These are phyloP conservation scores for Meteorus cinctellus DNA, from an alignment of 2,888 invertebrate species.

Conservation along the genomic window DNA sequence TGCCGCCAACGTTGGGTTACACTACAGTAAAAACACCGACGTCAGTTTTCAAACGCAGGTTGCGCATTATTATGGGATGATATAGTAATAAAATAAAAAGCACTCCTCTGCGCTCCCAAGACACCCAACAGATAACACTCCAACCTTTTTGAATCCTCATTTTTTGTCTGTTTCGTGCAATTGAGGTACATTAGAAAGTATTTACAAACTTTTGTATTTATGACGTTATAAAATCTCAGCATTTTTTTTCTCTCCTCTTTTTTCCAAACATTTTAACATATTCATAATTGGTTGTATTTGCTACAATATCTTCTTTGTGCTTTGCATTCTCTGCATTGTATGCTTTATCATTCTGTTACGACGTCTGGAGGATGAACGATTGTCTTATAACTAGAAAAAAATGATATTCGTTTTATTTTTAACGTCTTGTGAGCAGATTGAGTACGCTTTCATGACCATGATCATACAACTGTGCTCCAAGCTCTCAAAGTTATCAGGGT, in stretches of 20 bases:
- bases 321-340: too few relatives aligned
- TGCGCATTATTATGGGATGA: conserved; percentile 64
- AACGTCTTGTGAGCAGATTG: too few relatives aligned
- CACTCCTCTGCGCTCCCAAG: conserved; percentile 47
- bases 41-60: conserved; percentile 60
- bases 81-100: conserved; percentile 69
- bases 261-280: not conserved
- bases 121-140: conserved; percentile 36
- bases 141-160: conserved; percentile 43
- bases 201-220: conserved; percentile 28
- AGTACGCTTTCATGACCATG: too few relatives aligned
- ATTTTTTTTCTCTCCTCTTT: not conserved
- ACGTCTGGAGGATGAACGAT: too few relatives aligned
- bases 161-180: conserved; percentile 17
- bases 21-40: conserved; percentile 71
- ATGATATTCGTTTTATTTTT: too few relatives aligned
- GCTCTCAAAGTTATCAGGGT: too few relatives aligned
- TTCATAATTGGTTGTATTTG: not conserved
- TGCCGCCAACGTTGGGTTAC: conserved; percentile 69
- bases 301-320: too few relatives aligned
- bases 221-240: conserved; percentile 1
- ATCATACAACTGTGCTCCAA: too few relatives aligned
- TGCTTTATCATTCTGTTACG: too few relatives aligned
- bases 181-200: conserved; percentile 31
- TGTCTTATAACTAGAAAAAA: too few relatives aligned